Evolutionary conservation across 2,888 invertebrate genomes (phyloP).

Genomic region (Torymus texanus): DNA sequence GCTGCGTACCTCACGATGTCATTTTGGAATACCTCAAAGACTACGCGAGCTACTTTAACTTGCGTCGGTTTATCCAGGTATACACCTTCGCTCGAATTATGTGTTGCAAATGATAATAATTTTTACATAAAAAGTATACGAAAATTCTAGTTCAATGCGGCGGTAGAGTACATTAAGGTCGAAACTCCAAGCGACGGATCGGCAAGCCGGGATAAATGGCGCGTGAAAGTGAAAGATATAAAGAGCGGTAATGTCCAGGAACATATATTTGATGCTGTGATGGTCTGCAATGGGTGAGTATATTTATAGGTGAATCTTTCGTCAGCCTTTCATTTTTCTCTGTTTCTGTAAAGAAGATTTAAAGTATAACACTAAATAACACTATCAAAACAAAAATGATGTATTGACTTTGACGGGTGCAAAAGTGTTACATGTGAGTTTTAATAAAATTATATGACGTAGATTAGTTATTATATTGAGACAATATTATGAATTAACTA

Average conservation of each 20-base stretch:
- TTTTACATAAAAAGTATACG: slow-evolving; percentile 73
- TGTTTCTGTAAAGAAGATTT: too few species aligned
- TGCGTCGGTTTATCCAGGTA: slow-evolving; percentile 79
- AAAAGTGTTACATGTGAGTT: too few species aligned
- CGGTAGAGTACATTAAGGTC: slow-evolving; percentile 75
- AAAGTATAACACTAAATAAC: too few species aligned
- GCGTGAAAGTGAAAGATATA: slow-evolving; percentile 64
- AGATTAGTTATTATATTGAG: too few species aligned
- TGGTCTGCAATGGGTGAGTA: slow-evolving; percentile 25
- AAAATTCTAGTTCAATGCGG: slow-evolving; percentile 74
- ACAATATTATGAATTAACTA: too few species aligned
- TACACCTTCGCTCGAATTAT: not conserved
- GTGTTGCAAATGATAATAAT: too few species aligned
- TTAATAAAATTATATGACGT: too few species aligned
- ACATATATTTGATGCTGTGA: slow-evolving; percentile 62
- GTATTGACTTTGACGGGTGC: too few species aligned
- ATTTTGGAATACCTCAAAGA: slow-evolving; percentile 16
- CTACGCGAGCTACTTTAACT: slow-evolving; percentile 21
- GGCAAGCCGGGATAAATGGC: not conserved
- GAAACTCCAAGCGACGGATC: too few species aligned
- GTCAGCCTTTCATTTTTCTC: not conserved
- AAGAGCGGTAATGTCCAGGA: slow-evolving; percentile 71
- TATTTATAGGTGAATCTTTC: too few species aligned
- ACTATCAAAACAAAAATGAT: too few species aligned
- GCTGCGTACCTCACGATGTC: slow-evolving; percentile 8